Conservation (phyloP, 2,797 vertebrate genomes). For the Chaenodraco wilsoni region DNA sequence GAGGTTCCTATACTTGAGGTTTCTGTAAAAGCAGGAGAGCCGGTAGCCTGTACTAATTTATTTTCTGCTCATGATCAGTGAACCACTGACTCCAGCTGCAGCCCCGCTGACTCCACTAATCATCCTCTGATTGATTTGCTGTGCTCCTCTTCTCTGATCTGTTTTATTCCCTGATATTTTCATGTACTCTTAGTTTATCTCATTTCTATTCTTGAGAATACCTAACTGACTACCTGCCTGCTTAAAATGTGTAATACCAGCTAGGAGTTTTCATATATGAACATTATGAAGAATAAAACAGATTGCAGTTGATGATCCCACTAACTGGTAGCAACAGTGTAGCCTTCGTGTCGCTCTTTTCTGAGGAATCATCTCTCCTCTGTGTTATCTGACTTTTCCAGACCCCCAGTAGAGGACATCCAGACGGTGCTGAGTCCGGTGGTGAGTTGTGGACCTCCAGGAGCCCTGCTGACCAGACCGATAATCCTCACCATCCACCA, state of each 20-base stretch:
- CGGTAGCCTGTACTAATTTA: constrained; percentile 42
- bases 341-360: constrained; percentile 11
- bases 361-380: constrained; percentile 29
- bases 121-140: constrained; percentile 53
- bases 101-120: constrained; percentile 53
- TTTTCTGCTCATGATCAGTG: constrained; percentile 43
- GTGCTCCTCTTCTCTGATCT: constrained; percentile 35
- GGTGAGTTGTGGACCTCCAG: constrained; percentile 93
- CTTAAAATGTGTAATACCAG: neutral
- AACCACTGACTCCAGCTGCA: constrained; percentile 53
- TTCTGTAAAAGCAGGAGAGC: constrained; percentile 15
- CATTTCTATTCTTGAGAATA: constrained; percentile 11
- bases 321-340: constrained; percentile 2
- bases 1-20: constrained; percentile 27
- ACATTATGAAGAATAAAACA: constrained; percentile 11
- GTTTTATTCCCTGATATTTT: constrained; percentile 40
- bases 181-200: constrained; percentile 19
- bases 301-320: constrained; percentile 9
- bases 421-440: constrained; percentile 93
- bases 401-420: constrained; percentile 90
- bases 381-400: constrained; percentile 67
- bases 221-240: constrained; percentile 11
- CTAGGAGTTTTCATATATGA: constrained; percentile 20
- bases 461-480: constrained; percentile 91
- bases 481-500: constrained; percentile 94